Evolutionary conservation across 1,140 invertebrate species (phyloP).

Genomic region (Parapsyche elsis): DNA sequence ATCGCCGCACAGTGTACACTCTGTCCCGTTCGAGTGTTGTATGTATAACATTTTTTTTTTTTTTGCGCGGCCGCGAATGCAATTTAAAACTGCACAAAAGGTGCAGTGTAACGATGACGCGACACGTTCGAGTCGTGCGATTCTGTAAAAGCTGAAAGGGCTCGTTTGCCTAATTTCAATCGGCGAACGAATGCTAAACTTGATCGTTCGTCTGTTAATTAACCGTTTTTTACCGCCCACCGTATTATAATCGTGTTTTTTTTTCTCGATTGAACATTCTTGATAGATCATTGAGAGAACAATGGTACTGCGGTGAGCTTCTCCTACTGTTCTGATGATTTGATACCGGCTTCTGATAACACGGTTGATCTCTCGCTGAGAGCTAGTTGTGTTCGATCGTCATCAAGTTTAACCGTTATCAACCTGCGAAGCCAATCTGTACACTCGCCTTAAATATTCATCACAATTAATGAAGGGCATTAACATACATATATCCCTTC

Average conservation of each 20-base stretch:
- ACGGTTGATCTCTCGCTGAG: constrained; percentile 17
- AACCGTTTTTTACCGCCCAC: neutral
- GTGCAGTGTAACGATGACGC: no score
- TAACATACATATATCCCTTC: no score
- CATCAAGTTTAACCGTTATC: constrained; percentile 20
- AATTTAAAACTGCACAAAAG: no score
- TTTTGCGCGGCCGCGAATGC: no score
- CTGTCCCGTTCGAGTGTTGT: no score
- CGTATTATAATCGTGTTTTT: neutral
- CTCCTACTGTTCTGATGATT: constrained; percentile 37
- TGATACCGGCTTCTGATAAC: constrained; percentile 31
- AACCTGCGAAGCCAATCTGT: neutral
- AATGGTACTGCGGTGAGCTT: constrained; percentile 6
- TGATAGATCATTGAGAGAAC: constrained; percentile 7
- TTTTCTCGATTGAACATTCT: constrained; percentile 4
- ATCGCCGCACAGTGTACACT: neutral
- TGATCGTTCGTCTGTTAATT: neutral
- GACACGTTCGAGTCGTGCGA: no score
- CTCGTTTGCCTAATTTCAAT: no score
- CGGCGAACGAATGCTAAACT: no score
- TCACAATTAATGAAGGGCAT: neutral
- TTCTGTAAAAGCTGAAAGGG: no score
- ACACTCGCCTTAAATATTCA: neutral
- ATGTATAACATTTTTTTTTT: no score
- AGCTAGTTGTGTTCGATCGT: constrained; percentile 3